Evolutionary conservation across 1,140 invertebrate genomes (phyloP).

Genomic region (Maniola jurtina): DNA sequence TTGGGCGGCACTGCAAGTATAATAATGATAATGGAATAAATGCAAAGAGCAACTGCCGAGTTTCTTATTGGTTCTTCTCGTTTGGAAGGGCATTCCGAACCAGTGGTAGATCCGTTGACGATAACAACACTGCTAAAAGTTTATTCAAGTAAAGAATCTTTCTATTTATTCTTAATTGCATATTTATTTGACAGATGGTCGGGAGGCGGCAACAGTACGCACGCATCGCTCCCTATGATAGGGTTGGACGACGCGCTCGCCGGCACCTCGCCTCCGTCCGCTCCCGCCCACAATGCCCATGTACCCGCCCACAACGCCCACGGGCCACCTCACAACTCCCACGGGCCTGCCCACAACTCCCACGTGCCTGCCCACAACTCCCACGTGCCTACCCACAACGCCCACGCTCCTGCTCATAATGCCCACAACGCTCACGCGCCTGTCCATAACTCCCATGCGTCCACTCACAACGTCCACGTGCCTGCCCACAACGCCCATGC

Average conservation of each 20-base stretch:
- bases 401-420: slow-evolving; percentile 15
- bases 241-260: slow-evolving; percentile 81
- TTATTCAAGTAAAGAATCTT: too few species aligned
- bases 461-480: slow-evolving; percentile 19
- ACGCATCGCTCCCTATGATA: slow-evolving; percentile 88
- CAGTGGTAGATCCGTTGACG: too few species aligned
- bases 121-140: too few species aligned
- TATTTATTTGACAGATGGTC: slow-evolving; percentile 77
- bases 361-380: not conserved
- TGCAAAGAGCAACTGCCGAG: too few species aligned
- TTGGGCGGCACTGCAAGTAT: too few species aligned
- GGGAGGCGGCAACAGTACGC: slow-evolving; percentile 80
- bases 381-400: slow-evolving; percentile 8
- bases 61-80: too few species aligned
- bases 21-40: too few species aligned
- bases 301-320: slow-evolving; percentile 13
- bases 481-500: not conserved
- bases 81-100: too few species aligned
- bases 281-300: slow-evolving; percentile 19
- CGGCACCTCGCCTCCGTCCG: slow-evolving; percentile 31
- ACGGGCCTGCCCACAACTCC: slow-evolving; percentile 4
- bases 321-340: slow-evolving; percentile 1
- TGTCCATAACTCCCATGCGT: not conserved
- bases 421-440: not conserved
- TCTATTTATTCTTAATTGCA: not conserved